Evolutionary conservation across 2,888 invertebrate species (phyloP).

Genomic region (Athetis lepigone): DNA sequence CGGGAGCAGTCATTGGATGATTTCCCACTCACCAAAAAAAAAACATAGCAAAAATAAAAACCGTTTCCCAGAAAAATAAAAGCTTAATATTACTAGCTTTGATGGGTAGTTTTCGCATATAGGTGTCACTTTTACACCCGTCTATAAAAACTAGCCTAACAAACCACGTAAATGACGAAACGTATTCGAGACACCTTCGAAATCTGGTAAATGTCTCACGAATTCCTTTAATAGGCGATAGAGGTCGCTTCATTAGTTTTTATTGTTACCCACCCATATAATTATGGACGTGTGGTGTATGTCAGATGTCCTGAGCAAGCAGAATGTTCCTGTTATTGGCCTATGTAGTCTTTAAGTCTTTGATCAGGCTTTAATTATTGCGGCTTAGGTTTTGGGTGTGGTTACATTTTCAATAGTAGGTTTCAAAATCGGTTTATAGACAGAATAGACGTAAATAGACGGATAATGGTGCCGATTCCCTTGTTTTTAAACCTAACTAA

Average conservation of each 20-base stretch:
- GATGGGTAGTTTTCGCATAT: too few species aligned
- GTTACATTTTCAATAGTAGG: background rate
- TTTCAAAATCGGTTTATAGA: too few species aligned
- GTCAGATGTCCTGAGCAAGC: conserved; percentile 31
- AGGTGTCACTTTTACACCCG: too few species aligned
- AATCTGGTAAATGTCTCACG: conserved; percentile 73
- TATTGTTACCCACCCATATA: conserved; percentile 72
- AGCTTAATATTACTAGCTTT: too few species aligned
- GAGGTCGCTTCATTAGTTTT: conserved; percentile 80
- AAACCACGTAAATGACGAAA: conserved; percentile 27
- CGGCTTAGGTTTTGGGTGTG: background rate
- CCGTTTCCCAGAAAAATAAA: too few species aligned
- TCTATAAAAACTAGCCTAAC: background rate
- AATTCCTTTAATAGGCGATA: conserved; percentile 75
- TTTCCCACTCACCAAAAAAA: too few species aligned
- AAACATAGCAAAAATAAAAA: too few species aligned
- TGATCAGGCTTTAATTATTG: background rate
- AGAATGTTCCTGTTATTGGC: conserved; percentile 8
- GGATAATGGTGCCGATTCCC: too few species aligned
- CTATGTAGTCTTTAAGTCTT: conserved; percentile 2
- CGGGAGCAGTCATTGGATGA: too few species aligned
- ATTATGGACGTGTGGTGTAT: conserved; percentile 74
- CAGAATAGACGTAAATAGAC: too few species aligned
- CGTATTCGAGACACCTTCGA: conserved; percentile 51
- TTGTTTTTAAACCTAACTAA: too few species aligned